Conservation (phyloP, 2,113 vertebrate genomes). For the Grantiella picta region DNA sequence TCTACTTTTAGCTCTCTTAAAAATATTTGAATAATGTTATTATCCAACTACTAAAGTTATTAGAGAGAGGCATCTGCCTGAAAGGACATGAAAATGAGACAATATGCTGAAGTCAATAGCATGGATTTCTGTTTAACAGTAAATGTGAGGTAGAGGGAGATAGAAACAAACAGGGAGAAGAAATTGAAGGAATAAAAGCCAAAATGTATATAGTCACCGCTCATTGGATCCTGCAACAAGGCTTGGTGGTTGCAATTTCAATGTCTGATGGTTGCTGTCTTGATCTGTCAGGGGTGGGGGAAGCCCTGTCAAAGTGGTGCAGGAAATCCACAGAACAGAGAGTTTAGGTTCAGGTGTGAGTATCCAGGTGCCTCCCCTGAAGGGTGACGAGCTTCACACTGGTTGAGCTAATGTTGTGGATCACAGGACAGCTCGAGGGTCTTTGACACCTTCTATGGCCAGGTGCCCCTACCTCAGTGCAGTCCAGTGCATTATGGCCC, state of each 20-base stretch:
- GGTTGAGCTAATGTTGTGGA: neutral
- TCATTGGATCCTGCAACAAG: accelerated
- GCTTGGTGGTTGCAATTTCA: no score
- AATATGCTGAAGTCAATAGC: neutral
- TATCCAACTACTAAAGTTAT: neutral
- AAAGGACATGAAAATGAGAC: neutral
- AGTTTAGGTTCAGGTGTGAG: neutral
- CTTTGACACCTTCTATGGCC: neutral
- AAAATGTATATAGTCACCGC: no score
- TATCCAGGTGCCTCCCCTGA: neutral
- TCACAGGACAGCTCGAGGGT: neutral
- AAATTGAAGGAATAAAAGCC: neutral
- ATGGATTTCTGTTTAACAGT: neutral
- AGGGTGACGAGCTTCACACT: neutral
- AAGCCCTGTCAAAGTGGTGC: neutral
- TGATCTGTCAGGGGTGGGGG: neutral
- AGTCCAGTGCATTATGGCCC: no score
- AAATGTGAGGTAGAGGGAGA: neutral
- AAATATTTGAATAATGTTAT: neutral
- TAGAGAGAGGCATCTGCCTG: neutral
- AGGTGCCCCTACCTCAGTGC: no score
- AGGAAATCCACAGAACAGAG: neutral
- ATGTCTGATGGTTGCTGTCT: neutral
- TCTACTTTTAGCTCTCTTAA: neutral
- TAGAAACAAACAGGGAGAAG: neutral